Conservation (phyloP, 2,113 vertebrate species). For the Festucalex cinctus region DNA sequence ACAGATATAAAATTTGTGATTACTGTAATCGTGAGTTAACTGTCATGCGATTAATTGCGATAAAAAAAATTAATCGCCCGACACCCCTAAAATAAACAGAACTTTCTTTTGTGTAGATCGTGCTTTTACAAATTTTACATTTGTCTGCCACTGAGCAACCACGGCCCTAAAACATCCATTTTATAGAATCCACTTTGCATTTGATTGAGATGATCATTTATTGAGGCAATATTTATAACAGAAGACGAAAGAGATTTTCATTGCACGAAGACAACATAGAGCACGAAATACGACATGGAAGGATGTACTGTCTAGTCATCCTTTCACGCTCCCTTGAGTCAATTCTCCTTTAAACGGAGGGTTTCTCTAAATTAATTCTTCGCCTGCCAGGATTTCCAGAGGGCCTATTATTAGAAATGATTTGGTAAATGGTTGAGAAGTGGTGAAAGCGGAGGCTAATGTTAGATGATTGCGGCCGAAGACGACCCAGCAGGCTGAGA, state of each 20-base stretch:
- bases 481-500: conserved; percentile 62
- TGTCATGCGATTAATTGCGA: too few relatives aligned
- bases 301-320: background rate
- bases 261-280: background rate
- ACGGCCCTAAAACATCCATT: background rate
- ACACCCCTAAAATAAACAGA: too few relatives aligned
- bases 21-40: too few relatives aligned
- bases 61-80: too few relatives aligned
- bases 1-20: too few relatives aligned
- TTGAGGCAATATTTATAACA: background rate
- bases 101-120: too few relatives aligned
- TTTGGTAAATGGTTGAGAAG: conserved; percentile 28
- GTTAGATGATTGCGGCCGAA: conserved; percentile 60
- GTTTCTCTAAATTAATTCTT: background rate
- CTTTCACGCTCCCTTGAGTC: background rate
- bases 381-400: background rate
- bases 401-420: background rate
- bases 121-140: too few relatives aligned
- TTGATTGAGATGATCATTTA: background rate
- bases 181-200: background rate
- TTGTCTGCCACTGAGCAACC: too few relatives aligned
- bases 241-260: background rate
- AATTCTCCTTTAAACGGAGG: background rate
- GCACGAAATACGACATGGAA: background rate
- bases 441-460: conserved; percentile 48